Base-by-base conservation (phyloP, 1,140 invertebrate species). In the Drosophila nebulosa region DNA sequence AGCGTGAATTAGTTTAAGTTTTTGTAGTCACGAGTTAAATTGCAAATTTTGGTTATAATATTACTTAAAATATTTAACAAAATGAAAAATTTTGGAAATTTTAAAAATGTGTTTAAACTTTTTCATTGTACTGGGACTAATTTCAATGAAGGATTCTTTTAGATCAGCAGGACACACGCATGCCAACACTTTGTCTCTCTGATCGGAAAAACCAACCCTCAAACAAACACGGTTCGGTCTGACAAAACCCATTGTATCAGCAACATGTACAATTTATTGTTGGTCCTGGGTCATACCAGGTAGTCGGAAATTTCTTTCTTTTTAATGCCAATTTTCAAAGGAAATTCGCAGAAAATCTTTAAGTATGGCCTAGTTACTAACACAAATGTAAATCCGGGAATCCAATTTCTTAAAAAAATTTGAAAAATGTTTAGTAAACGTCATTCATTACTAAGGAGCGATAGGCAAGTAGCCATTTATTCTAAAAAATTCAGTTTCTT, bases 161-260 rank as follows among this genome's bases (percentile, higher is more conserved):
- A 21, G 56, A 60, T 70, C 50, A 24, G 3, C n/a, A 26, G 24
- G 21, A 36, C 6, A 21, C 3, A 27, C 18, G n/a, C 7, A 51
- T 16, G 6, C 27, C 35, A 12, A 27, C 32, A 39, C 21, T 12
- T 32, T 46, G 2, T 5, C 21, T 58, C 65, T 83, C 79, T 83
- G 61, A 83, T 83, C 71, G 79, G 79, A 81, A 76, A 72, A 51
- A 53, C 10, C 75, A 73, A 58, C 79, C 79, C 50, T 66, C 50
- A 74, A 64, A 42, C 4, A 12, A 18, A 39, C 24, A 24, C 5
- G 21, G 12, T 10, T 12, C 9, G 24, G 14, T 12, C 14, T 51
- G 14, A 18, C 6, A 53, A 53, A 59, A 64, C 32, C 50, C 46
- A 71, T 59, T 75, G 51, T 58, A 58, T 26, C 39, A n/a, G 7